Percentiles rank a stretch among this genome's conserved stretches.
Conservation (phyloP, 1,140 invertebrate genomes). For the Stenopsyche tienmushanensis region DNA sequence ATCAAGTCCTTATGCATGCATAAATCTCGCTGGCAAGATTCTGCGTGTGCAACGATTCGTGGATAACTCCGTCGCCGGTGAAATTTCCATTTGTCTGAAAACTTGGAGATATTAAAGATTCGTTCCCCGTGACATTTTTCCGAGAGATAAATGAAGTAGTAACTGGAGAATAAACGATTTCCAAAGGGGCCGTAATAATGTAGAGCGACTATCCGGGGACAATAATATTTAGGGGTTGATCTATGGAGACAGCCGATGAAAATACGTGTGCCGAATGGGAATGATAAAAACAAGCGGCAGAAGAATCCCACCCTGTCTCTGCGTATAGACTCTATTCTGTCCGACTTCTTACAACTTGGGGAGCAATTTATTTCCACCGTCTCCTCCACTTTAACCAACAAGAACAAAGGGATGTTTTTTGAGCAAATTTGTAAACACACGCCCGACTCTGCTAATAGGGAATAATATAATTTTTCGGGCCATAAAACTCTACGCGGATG, state of each 20-base stretch:
- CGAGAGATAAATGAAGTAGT: slow-evolving; percentile 27
- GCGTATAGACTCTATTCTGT: not conserved
- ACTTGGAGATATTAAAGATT: slow-evolving; percentile 1
- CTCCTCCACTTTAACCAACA: not conserved
- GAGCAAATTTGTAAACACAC: slow-evolving; percentile 19
- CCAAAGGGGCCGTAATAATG: slow-evolving; percentile 28
- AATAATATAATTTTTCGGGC: slow-evolving; percentile 25
- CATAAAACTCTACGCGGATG: slow-evolving; percentile 11
- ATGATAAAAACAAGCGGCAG: slow-evolving; percentile 22
- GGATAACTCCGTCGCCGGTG: too few relatives aligned
- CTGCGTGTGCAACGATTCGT: too few relatives aligned
- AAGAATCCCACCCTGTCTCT: slow-evolving; percentile 5
- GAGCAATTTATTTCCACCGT: slow-evolving; percentile 7
- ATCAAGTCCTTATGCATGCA: too few relatives aligned
- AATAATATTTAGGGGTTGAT: slow-evolving; percentile 31
- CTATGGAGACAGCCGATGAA: slow-evolving; percentile 32
- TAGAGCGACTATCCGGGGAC: slow-evolving; percentile 27
- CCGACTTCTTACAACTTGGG: slow-evolving; percentile 4
- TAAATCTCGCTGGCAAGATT: too few relatives aligned
- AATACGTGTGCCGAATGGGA: slow-evolving; percentile 26
- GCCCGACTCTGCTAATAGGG: not conserved
- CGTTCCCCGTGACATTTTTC: not conserved
- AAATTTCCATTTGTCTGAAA: not conserved
- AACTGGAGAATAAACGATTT: slow-evolving; percentile 31
- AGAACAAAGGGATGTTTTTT: slow-evolving; percentile 7